These are phyloP conservation scores for Tiliacea aurago DNA, from an alignment of 2,888 invertebrate species.

Conservation along the genomic window DNA sequence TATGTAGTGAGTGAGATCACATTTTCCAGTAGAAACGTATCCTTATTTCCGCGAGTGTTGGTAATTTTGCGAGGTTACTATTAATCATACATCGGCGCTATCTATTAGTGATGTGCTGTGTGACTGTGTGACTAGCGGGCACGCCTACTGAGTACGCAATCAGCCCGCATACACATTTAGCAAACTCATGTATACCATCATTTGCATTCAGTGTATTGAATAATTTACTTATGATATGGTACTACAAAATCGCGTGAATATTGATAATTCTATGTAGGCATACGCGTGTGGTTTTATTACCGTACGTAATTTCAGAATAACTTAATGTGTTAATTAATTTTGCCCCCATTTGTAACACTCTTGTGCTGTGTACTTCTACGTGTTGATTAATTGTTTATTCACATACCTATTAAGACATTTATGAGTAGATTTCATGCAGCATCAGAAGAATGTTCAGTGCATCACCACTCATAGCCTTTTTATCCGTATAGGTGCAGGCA, in stretches of 20 bases:
- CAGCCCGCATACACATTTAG: conserved; percentile 67
- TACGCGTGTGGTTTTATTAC: conserved; percentile 19
- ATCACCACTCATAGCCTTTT: conserved; percentile 21
- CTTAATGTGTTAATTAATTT: conserved; percentile 17
- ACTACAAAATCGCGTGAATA: conserved; percentile 30
- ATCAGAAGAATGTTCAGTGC: background rate
- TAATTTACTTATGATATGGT: conserved; percentile 55
- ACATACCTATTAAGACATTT: background rate
- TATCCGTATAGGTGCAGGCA: conserved; percentile 38
- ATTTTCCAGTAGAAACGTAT: conserved; percentile 66
- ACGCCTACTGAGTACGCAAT: conserved; percentile 70
- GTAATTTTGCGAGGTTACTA: conserved; percentile 77
- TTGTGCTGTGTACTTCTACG: background rate
- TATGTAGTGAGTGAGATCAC: conserved; percentile 77
- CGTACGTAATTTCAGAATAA: conserved; percentile 20
- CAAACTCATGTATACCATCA: conserved; percentile 67
- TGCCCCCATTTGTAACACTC: background rate
- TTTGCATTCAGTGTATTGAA: conserved; percentile 57
- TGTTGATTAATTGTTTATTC: conserved; percentile 3
- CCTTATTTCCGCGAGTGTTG: conserved; percentile 74
- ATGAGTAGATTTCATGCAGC: background rate
- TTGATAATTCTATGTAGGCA: conserved; percentile 28
- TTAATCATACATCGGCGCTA: conserved; percentile 85
- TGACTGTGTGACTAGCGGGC: conserved; percentile 52
- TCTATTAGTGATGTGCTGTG: conserved; percentile 70